Conservation (phyloP, 2,888 invertebrate species). For the Linnaemya tessellans region DNA sequence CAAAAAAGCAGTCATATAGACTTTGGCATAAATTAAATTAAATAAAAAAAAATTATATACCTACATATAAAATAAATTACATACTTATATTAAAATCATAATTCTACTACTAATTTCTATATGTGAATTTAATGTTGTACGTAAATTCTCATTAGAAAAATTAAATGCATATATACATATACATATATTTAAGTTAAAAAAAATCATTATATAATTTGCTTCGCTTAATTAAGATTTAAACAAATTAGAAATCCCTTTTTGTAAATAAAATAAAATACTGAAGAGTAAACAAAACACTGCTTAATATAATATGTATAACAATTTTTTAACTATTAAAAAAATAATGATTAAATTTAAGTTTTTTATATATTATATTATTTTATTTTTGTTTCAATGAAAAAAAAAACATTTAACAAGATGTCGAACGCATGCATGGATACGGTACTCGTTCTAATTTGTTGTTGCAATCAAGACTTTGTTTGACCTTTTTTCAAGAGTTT, state of each 20-base stretch:
- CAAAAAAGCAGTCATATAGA: conserved; percentile 53
- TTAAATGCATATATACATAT: background rate
- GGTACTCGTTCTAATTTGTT: background rate
- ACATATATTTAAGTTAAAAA: conserved; percentile 15
- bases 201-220: background rate
- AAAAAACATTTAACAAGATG: background rate
- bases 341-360: background rate
- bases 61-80: conserved; percentile 11
- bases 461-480: background rate
- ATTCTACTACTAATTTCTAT: conserved; percentile 52
- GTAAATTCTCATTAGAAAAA: conserved; percentile 59
- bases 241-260: background rate
- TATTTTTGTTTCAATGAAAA: background rate
- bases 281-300: conserved; percentile 1
- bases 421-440: background rate
- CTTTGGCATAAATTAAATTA: conserved; percentile 44
- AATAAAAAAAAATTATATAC: conserved; percentile 9
- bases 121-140: conserved; percentile 69
- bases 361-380: background rate
- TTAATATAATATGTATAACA: background rate
- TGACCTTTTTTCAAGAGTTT: background rate
- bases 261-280: conserved; percentile 36
- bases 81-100: conserved; percentile 19
- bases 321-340: background rate
- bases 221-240: conserved; percentile 17